Evolutionary conservation across 2,888 invertebrate genomes (phyloP).

Genomic region (Phaedon cochleariae): DNA sequence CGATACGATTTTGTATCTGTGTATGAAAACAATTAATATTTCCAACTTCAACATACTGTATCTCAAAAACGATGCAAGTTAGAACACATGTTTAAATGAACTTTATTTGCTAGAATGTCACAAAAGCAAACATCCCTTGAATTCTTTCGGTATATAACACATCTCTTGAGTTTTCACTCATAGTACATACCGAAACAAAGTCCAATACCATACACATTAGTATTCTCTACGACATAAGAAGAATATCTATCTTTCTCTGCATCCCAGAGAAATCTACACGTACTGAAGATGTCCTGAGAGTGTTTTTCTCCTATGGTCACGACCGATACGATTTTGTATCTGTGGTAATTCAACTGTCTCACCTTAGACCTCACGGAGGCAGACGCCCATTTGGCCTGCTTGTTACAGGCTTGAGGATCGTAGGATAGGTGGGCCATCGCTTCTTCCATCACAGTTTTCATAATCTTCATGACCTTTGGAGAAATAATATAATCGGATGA

Average conservation of each 20-base stretch:
- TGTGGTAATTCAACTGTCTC: slow-evolving; percentile 74
- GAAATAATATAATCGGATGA: too few relatives aligned
- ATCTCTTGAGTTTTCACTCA: too few relatives aligned
- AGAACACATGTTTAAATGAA: too few relatives aligned
- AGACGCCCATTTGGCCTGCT: slow-evolving; percentile 67
- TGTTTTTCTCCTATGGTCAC: slow-evolving; percentile 74
- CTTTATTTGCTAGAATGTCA: too few relatives aligned
- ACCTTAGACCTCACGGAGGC: slow-evolving; percentile 69
- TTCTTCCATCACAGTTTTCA: slow-evolving; percentile 68
- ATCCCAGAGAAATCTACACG: slow-evolving; percentile 76
- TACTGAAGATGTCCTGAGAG: slow-evolving; percentile 71
- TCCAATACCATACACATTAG: slow-evolving; percentile 70
- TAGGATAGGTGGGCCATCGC: slow-evolving; percentile 69
- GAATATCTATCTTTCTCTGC: slow-evolving; percentile 71
- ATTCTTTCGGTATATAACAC: too few relatives aligned
- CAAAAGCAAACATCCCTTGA: too few relatives aligned
- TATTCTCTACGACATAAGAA: slow-evolving; percentile 69
- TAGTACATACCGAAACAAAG: slow-evolving; percentile 75
- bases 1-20: slow-evolving; percentile 76
- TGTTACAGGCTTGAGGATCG: slow-evolving; percentile 67
- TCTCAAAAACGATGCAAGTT: too few relatives aligned
- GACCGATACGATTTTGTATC: slow-evolving; percentile 73
- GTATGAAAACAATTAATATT: too few relatives aligned
- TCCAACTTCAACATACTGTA: too few relatives aligned
- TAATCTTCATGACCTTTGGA: slow-evolving; percentile 57